Conservation (phyloP, 2,888 invertebrate species). For the Phymatocera aterrima region DNA sequence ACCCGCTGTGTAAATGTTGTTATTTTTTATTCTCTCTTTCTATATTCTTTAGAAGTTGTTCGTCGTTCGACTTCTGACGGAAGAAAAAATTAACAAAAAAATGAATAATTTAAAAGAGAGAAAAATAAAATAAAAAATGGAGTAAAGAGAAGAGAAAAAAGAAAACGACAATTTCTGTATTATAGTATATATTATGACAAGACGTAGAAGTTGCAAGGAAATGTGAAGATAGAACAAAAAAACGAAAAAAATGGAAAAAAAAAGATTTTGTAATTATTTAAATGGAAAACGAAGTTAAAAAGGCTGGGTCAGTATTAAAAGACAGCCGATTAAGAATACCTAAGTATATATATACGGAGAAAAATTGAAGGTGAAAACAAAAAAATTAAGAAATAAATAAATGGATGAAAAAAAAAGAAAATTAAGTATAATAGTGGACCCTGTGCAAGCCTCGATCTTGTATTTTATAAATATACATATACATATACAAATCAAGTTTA, state of each 20-base stretch:
- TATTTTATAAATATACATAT: slow-evolving; percentile 73
- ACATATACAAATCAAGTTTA: slow-evolving; percentile 66
- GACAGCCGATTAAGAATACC: slow-evolving; percentile 58
- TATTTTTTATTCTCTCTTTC: too few species aligned
- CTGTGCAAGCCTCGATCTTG: slow-evolving; percentile 71
- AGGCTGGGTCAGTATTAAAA: slow-evolving; percentile 59
- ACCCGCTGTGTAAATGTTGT: slow-evolving; percentile 66
- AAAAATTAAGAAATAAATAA: too few species aligned
- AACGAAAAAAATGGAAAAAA: neutral
- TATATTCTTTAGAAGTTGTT: slow-evolving; percentile 62
- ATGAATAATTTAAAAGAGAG: neutral
- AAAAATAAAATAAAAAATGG: slow-evolving; percentile 38
- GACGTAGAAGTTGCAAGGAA: slow-evolving; percentile 69
- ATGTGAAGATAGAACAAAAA: neutral
- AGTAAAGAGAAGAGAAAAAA: slow-evolving; percentile 61
- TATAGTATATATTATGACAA: slow-evolving; percentile 71
- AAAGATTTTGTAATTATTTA: slow-evolving; percentile 71
- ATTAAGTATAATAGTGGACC: slow-evolving; percentile 64
- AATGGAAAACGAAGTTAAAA: slow-evolving; percentile 53
- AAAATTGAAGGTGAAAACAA: too few species aligned
- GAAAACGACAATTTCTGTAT: slow-evolving; percentile 71
- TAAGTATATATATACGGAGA: too few species aligned
- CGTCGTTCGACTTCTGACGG: slow-evolving; percentile 65
- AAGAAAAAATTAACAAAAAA: slow-evolving; percentile 49
- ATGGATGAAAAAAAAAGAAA: slow-evolving; percentile 51